A percentile compares a stretch with the other conserved stretches of the same genome.
Evolutionary conservation across 1,140 invertebrate species (phyloP).

Genomic region (Euglossa dilemma): DNA sequence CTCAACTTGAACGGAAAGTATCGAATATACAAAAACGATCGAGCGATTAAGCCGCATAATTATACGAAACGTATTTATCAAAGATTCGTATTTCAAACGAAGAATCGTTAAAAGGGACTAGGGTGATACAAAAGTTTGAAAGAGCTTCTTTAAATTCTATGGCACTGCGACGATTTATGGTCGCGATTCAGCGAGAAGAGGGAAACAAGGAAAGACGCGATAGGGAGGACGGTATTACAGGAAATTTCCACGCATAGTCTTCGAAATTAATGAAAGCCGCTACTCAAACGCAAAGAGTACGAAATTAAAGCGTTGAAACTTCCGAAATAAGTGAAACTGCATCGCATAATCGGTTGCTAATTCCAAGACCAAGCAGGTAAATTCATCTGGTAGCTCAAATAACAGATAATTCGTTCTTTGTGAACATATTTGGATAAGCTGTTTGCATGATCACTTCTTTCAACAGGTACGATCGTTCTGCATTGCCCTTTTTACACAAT

Average conservation of each 20-base stretch:
- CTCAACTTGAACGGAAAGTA: no score
- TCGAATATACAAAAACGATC: neutral
- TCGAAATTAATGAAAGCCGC: neutral
- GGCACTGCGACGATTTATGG: neutral
- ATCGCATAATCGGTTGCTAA: no score
- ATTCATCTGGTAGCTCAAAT: no score
- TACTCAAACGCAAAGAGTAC: neutral
- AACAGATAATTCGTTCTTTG: no score
- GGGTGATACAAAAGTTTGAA: neutral
- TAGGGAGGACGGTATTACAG: no score
- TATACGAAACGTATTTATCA: neutral
- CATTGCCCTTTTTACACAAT: no score
- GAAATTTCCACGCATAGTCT: neutral
- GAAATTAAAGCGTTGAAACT: slow-evolving; percentile 26
- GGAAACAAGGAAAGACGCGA: neutral
- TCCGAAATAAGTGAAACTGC: no score
- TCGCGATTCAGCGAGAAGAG: neutral
- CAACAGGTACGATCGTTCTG: no score
- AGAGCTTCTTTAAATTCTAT: neutral
- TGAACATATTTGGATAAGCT: no score
- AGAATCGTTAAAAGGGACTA: neutral
- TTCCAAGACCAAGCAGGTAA: no score
- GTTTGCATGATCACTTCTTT: no score
- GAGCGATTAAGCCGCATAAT: no score
- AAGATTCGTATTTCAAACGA: neutral